Evolutionary conservation across 2,113 vertebrate genomes (phyloP), one percentile per base, ranked within the genome.

Genomic region (Aix galericulata): DNA sequence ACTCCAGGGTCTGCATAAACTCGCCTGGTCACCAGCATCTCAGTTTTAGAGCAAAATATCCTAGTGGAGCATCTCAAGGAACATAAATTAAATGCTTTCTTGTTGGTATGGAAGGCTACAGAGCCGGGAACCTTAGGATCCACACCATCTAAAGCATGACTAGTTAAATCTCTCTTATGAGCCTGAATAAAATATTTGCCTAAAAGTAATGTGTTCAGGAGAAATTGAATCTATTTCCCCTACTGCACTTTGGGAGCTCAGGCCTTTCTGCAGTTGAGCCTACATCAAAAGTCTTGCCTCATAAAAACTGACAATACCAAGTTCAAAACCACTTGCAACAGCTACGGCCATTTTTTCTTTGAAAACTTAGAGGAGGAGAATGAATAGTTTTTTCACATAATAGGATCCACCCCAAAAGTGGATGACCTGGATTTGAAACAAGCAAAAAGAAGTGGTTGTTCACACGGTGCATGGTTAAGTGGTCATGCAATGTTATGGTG

Each of bases 401-500:
- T 23, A 73, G 55, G 10, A 58, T 11, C 9, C 13, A 48, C 44
- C 1, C 9, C 34, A 38, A 68, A 88, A 77, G 21, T 44, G 11
- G 15, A 8, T 16, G 5, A 73, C 17, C 17, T 52, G 20, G 20
- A 76, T 64, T 80, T 3, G 8, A 68, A 69, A 38, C 91, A 82
- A 75, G 27, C 5, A 67, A 56, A 73, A 68, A 31, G 7, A 44
- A 64, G 2, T 20, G 7, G 17, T 11, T 52, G 5, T 72, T 85
- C 62, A 64, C 18, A 52, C 11, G 20, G 13, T 60, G 6, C 22
- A 15, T 0, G 0, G 7, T 64, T 66, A 66, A 6, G 1, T 20
- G 46, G 25, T 55, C 29, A 29, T 29, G 42, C 8, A 72, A 42
- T 13, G 17, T 60, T 60, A 14, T 38, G 15, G 29, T 21, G 5